Evolutionary conservation across 2,888 invertebrate species (phyloP).

Genomic region (Oligia latruncula): DNA sequence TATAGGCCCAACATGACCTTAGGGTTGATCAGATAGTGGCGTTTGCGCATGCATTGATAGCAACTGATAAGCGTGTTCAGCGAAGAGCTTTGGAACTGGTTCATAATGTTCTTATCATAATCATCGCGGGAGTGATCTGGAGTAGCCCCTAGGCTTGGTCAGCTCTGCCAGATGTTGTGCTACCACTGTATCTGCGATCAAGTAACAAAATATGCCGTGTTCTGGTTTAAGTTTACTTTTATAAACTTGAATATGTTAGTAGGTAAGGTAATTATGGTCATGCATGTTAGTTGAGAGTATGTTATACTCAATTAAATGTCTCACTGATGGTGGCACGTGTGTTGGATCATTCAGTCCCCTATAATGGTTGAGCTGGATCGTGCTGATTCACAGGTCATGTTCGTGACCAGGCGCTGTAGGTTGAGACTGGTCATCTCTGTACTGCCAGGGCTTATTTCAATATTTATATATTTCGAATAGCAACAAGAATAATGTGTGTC

Average conservation of each 20-base stretch:
- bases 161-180: background rate
- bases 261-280: background rate
- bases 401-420: too few species aligned
- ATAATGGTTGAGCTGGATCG: too few species aligned
- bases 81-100: slow-evolving; percentile 2
- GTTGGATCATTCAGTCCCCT: too few species aligned
- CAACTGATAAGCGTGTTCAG: background rate
- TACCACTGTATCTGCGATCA: background rate
- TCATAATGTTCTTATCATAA: background rate
- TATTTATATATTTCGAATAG: too few species aligned
- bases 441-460: too few species aligned
- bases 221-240: background rate
- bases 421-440: too few species aligned
- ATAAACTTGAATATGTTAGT: background rate
- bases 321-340: too few species aligned
- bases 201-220: background rate
- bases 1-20: background rate
- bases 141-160: background rate
- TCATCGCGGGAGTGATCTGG: background rate
- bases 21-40: background rate
- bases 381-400: too few species aligned
- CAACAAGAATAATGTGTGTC: too few species aligned
- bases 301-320: too few species aligned
- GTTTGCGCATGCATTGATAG: background rate
- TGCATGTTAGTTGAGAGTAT: too few species aligned